Evolutionary conservation across 2,888 invertebrate species (phyloP).

Genomic region (Seladonia tumulorum): DNA sequence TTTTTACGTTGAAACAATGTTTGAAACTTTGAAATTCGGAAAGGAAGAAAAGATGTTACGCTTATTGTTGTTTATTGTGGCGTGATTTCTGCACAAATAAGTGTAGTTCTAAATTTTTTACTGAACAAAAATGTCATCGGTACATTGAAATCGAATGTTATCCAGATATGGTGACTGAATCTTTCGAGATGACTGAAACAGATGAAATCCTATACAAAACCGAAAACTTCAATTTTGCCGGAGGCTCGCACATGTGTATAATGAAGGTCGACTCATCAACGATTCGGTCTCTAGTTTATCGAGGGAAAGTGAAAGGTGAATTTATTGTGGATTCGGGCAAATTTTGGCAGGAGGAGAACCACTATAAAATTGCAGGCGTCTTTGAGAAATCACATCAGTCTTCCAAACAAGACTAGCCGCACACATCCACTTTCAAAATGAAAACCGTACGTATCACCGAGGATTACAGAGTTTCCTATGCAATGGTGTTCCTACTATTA

Average conservation of each 20-base stretch:
- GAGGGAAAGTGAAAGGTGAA: conserved; percentile 68
- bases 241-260: neutral
- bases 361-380: conserved; percentile 69
- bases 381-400: conserved; percentile 60
- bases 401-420: conserved; percentile 45
- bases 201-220: conserved; percentile 19
- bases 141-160: neutral
- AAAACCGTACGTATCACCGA: conserved; percentile 61
- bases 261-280: conserved; percentile 55
- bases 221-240: conserved; percentile 29
- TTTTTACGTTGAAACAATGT: too few species aligned
- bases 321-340: conserved; percentile 35
- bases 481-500: neutral
- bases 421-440: conserved; percentile 58
- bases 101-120: neutral
- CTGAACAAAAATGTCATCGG: neutral
- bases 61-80: neutral
- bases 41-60: neutral
- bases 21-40: too few species aligned
- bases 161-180: neutral
- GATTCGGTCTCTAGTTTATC: conserved; percentile 22
- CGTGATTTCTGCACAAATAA: neutral
- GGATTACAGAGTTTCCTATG: too few species aligned
- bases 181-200: neutral
- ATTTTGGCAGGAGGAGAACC: conserved; percentile 74